Evolutionary conservation across 2,888 invertebrate genomes (phyloP).

Genomic region (Leptopterna dolabrata): DNA sequence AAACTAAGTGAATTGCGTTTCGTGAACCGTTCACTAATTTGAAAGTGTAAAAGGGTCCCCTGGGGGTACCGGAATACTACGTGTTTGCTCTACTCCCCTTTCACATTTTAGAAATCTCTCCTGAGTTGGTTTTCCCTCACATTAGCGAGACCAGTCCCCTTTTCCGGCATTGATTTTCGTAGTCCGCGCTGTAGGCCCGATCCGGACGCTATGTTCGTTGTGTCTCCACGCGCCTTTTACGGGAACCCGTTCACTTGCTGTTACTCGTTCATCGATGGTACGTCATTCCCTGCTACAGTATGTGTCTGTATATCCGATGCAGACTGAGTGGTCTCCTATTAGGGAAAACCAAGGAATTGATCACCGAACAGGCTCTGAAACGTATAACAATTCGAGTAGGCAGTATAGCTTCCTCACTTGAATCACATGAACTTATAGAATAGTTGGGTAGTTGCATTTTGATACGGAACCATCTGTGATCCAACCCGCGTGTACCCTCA

Average conservation of each 20-base stretch:
- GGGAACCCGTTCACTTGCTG: neutral
- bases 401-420: too few relatives aligned
- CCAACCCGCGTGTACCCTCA: too few relatives aligned
- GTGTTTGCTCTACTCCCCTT: constrained; percentile 17
- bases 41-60: constrained; percentile 26
- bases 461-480: too few relatives aligned
- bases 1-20: constrained; percentile 21
- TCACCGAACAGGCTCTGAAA: too few relatives aligned
- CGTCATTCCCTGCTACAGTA: too few relatives aligned
- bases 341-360: too few relatives aligned
- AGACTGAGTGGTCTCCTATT: too few relatives aligned
- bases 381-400: too few relatives aligned
- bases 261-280: neutral
- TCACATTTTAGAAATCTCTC: constrained; percentile 36
- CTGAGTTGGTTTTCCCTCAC: constrained; percentile 21
- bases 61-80: neutral
- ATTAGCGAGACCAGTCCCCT: neutral
- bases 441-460: too few relatives aligned
- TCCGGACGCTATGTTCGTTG: neutral
- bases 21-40: constrained; percentile 27
- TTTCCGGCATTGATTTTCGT: neutral
- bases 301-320: too few relatives aligned
- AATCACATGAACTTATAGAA: too few relatives aligned
- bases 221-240: neutral
- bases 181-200: neutral